Conservation (phyloP, 2,113 vertebrate genomes). For the Grallaria varia region DNA sequence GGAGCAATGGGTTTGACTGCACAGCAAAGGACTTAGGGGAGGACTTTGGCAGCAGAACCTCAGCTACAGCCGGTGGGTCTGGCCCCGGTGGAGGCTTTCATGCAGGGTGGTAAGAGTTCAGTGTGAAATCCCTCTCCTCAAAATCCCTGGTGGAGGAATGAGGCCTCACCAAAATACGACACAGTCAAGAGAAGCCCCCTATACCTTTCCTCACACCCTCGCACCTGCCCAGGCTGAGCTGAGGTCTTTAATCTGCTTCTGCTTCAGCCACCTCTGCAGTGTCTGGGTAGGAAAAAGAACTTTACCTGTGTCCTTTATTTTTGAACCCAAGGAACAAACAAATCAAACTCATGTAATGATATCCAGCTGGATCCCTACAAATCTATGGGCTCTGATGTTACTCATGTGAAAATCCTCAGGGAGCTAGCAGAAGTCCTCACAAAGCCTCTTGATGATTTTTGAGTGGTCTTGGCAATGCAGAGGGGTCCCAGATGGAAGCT, state of each 20-base stretch:
- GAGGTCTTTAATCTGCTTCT: background rate
- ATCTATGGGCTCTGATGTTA: background rate
- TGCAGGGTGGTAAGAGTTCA: background rate
- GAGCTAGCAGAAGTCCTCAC: background rate
- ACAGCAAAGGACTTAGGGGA: background rate
- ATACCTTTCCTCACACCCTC: background rate
- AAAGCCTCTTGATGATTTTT: background rate
- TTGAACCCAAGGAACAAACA: background rate
- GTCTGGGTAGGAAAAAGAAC: background rate
- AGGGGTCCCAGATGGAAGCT: background rate
- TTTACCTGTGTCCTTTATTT: background rate
- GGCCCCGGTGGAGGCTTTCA: fast-evolving
- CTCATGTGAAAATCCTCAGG: background rate
- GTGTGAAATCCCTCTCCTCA: background rate
- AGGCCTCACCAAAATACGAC: background rate
- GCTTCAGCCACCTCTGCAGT: background rate
- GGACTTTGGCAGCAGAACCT: background rate
- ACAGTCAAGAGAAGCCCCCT: background rate
- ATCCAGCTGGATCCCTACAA: background rate
- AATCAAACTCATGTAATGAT: background rate
- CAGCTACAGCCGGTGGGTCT: background rate
- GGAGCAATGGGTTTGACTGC: background rate
- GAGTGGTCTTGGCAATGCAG: background rate
- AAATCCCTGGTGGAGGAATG: background rate
- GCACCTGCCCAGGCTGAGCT: background rate